These are phyloP conservation scores for Drosophila barbarae DNA, from an alignment of 2,888 invertebrate genomes.

Conservation along the genomic window DNA sequence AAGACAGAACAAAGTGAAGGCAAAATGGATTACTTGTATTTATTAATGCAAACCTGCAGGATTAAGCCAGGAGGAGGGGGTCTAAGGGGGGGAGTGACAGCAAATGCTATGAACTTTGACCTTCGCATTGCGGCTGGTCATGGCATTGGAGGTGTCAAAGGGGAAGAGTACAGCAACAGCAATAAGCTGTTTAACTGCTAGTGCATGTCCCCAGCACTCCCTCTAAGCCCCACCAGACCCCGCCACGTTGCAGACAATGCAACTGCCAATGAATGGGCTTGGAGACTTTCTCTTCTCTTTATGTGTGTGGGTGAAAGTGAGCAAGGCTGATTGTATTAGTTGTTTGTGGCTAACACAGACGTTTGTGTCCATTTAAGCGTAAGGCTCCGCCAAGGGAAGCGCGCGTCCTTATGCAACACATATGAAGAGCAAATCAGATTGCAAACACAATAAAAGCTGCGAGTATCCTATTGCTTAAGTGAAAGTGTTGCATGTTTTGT, in stretches of 20 bases:
- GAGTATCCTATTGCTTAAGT: neutral
- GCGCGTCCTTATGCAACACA: constrained; percentile 34
- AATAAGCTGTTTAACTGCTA: constrained; percentile 61
- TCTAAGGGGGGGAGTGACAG: neutral
- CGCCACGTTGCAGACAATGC: constrained; percentile 44
- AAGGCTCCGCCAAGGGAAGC: constrained; percentile 9
- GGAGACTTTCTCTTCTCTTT: neutral
- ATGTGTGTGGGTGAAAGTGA: constrained; percentile 13
- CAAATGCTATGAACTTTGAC: constrained; percentile 60
- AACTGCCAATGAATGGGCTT: constrained; percentile 32
- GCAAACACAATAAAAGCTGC: neutral
- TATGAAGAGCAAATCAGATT: constrained; percentile 31
- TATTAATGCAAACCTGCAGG: constrained; percentile 31
- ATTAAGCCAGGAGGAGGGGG: neutral
- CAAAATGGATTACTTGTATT: constrained; percentile 25
- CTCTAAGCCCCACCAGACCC: neutral
- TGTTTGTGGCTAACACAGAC: constrained; percentile 62
- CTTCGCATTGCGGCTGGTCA: constrained; percentile 35
- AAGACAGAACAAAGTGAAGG: constrained; percentile 9
- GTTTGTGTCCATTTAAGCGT: constrained; percentile 58
- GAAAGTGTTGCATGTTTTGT: neutral
- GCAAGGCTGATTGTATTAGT: constrained; percentile 53
- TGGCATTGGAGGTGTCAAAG: neutral
- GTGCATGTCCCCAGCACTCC: constrained; percentile 17
- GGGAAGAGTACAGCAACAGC: constrained; percentile 21